Percentiles rank a stretch among this genome's conserved stretches.
phyloP scores from a whole-genome alignment of 2,113 vertebrate species.

The Axis porcinus region DNA sequence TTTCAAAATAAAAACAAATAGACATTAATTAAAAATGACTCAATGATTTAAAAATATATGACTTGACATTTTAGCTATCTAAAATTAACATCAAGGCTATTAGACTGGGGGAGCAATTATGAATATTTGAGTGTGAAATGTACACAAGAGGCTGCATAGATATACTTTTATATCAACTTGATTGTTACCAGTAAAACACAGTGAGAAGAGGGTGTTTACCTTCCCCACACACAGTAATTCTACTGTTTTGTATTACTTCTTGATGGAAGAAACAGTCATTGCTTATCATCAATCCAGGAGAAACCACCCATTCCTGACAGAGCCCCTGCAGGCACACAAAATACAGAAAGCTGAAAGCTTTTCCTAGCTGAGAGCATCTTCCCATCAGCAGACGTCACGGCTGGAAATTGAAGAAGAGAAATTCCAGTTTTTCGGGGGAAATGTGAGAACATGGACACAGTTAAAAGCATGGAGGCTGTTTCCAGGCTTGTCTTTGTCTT shows the following conservation, averaged over 20 bases:
- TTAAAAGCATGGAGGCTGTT: background rate
- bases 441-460: background rate
- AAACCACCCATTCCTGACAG: background rate
- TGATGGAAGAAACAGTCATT: conserved; percentile 14
- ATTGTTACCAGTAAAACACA: conserved; percentile 68
- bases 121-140: conserved; percentile 41
- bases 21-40: conserved; percentile 69
- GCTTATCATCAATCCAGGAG: background rate
- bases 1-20: conserved; percentile 70
- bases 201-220: conserved; percentile 25
- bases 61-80: conserved; percentile 68
- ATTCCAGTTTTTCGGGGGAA: background rate
- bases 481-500: background rate
- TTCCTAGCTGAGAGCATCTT: fast-evolving
- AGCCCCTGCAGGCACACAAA: background rate
- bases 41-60: conserved; percentile 61
- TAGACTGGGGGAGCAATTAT: conserved; percentile 58
- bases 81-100: conserved; percentile 73
- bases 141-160: conserved; percentile 15
- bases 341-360: background rate
- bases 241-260: background rate
- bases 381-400: fast-evolving
- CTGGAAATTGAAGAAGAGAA: background rate
- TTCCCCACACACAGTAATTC: conserved; percentile 33
- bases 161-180: conserved; percentile 72